Evolutionary conservation across 2,888 invertebrate genomes (phyloP).

Genomic region (Drosophila differens): DNA sequence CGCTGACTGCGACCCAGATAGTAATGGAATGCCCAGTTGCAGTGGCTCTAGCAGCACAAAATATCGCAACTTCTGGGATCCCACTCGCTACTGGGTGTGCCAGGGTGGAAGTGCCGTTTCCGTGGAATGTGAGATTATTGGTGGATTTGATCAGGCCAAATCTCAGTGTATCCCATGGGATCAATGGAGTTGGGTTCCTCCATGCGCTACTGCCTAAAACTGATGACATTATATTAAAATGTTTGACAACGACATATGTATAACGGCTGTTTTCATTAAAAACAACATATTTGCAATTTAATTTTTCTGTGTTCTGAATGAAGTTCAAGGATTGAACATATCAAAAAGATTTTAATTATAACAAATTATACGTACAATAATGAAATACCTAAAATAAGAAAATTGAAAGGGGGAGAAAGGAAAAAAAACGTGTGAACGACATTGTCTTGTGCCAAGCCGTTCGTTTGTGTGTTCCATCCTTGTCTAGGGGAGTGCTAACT

Average conservation of each 20-base stretch:
- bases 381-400: neutral
- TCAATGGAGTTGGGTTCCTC: conserved; percentile 29
- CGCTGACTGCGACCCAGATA: conserved; percentile 34
- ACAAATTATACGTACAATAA: neutral
- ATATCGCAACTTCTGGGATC: conserved; percentile 59
- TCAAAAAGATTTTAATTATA: neutral
- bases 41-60: accelerated
- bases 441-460: conserved; percentile 84
- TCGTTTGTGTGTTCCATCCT: conserved; percentile 92
- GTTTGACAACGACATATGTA: neutral
- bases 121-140: accelerated
- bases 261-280: neutral
- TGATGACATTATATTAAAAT: neutral
- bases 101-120: accelerated
- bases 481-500: conserved; percentile 98
- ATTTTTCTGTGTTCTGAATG: neutral
- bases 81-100: conserved; percentile 55
- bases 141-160: neutral
- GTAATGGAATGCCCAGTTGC: conserved; percentile 44
- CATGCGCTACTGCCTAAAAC: conserved; percentile 18
- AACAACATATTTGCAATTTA: neutral
- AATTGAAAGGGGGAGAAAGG: neutral
- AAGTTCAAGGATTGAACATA: neutral
- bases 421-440: conserved; percentile 80
- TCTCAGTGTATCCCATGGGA: conserved; percentile 10